Base-by-base conservation (phyloP, 2,113 vertebrate genomes). In the Vimba vimba region DNA sequence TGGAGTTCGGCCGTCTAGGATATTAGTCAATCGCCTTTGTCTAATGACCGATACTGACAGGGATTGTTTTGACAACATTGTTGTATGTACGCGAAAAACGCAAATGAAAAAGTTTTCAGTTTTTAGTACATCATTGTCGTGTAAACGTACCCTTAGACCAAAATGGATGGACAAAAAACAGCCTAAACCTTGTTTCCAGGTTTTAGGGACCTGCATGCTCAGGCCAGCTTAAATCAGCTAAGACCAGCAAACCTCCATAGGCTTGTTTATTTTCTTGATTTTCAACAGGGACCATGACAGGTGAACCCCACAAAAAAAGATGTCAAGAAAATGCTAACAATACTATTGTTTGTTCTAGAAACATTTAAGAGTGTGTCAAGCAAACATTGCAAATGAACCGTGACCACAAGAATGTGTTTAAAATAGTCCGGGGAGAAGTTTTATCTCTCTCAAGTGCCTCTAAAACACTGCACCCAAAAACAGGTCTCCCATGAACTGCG, bases 361-460 rank as follows among this genome's bases (percentile, higher is more conserved):
- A 43, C 25, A 57, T 57, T 77, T 52, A 77, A 25, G 75, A 77
- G 17, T 10, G 11, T 60, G 77, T 39, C 2, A n/a, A 13, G 11
- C 11, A 39, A n/a, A 79, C 23, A 57, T 4, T 25, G 2, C 4
- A 17, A 80, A 66, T 50, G 43, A 50, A 21, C 78, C 10, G n/a
- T 80, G 55, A 79, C 17, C 21, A 79, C 77, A 60, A n/a, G 12
- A 25, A 68, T 50, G 45, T 50, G 79, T 30, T 64, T 43, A 80
- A 79, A 50, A 64, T 50, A 50, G 17, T 36, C 19, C 23, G 10
- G 62, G 3, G 17, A 47, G 13, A 45, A 21, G 19, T 36, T 5
- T 9, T 69, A 33, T 69, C 60, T n/a, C 17, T 66, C 62, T 52
- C n/a, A 15, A 19, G 7, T 60, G 11, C 79, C 17, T 82, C 62